Evolutionary conservation across 2,113 vertebrate genomes (phyloP).

Genomic region (Elachura formosa): DNA sequence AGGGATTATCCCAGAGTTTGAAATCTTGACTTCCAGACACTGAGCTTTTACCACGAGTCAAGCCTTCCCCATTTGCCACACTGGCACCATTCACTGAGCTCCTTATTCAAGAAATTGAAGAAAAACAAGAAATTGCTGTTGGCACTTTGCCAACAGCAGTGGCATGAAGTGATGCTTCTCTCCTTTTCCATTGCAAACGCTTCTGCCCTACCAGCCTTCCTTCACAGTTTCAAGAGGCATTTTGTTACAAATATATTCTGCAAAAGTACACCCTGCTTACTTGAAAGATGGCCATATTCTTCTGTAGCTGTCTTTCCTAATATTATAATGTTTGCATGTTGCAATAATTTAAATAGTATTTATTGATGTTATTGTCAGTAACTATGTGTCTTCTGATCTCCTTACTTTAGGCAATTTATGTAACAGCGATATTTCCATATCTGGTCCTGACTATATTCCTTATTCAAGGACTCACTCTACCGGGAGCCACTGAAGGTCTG

Average conservation of each 20-base stretch:
- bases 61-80: neutral
- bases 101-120: fast-evolving
- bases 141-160: no score
- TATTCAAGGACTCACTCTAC: conserved; percentile 81
- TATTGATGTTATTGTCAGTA: neutral
- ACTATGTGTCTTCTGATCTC: neutral
- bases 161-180: neutral
- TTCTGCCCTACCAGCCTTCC: neutral
- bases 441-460: conserved; percentile 88
- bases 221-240: neutral
- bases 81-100: neutral
- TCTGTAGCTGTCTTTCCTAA: neutral
- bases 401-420: conserved; percentile 80
- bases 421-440: conserved; percentile 87
- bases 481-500: conserved; percentile 82
- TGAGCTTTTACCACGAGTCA: neutral
- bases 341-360: neutral
- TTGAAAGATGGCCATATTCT: neutral
- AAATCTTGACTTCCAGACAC: neutral
- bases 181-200: neutral
- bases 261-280: neutral
- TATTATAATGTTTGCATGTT: neutral
- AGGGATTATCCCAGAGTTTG: neutral
- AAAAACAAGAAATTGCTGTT: no score
- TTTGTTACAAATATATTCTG: neutral